Evolutionary conservation across 2,797 vertebrate genomes (phyloP).

Genomic region (Moxostoma hubbsi): DNA sequence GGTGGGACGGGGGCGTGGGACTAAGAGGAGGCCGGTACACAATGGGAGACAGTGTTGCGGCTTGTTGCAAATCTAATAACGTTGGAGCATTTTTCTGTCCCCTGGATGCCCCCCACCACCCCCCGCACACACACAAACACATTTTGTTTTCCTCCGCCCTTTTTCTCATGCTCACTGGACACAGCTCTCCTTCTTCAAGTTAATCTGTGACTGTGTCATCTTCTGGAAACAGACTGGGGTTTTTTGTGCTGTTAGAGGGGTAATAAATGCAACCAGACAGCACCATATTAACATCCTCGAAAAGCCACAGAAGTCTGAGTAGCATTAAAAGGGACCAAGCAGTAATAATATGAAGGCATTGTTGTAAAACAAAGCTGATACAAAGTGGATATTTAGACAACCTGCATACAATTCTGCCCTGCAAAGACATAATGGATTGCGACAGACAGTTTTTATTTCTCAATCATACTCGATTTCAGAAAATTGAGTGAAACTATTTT

Average conservation of each 20-base stretch:
- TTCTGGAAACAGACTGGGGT: slow-evolving; percentile 52
- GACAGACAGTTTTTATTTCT: too few relatives aligned
- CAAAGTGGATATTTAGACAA: slow-evolving; percentile 22
- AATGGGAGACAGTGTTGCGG: slow-evolving; percentile 81
- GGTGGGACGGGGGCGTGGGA: slow-evolving; percentile 62
- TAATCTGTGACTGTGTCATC: slow-evolving; percentile 57
- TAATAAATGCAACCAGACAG: slow-evolving; percentile 55
- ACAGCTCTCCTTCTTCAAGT: slow-evolving; percentile 62
- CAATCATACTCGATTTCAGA: too few relatives aligned
- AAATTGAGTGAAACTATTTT: too few relatives aligned
- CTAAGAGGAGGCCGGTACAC: slow-evolving; percentile 69
- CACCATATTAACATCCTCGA: slow-evolving; percentile 52
- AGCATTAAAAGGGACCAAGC: neutral
- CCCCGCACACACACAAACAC: slow-evolving; percentile 49
- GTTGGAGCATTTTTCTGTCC: slow-evolving; percentile 72
- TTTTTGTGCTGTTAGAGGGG: slow-evolving; percentile 53
- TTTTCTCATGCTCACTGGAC: slow-evolving; percentile 60
- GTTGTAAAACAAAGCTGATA: slow-evolving; percentile 1
- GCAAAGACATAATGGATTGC: too few relatives aligned
- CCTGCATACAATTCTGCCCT: neutral
- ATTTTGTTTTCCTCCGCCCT: slow-evolving; percentile 37
- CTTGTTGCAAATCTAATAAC: slow-evolving; percentile 84
- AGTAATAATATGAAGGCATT: slow-evolving; percentile 18
- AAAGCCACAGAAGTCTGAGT: slow-evolving; percentile 50
- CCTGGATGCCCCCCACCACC: slow-evolving; percentile 51